phyloP scores from a whole-genome alignment of 2,888 invertebrate species.

The Aporophyla lueneburgensis region DNA sequence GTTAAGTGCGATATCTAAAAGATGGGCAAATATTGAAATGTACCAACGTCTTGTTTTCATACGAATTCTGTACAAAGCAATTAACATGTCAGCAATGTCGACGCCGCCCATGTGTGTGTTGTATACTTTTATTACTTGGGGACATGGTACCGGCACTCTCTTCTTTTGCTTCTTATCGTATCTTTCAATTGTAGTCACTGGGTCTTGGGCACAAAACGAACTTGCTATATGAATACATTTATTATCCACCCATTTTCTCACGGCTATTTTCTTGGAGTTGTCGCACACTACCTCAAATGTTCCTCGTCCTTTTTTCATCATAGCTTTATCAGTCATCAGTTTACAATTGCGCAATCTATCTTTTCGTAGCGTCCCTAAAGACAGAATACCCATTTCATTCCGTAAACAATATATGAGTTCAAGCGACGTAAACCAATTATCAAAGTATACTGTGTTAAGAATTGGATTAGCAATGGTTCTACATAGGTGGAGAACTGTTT shows the following conservation, averaged over 20 bases:
- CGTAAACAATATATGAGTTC: conserved; percentile 13
- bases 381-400: conserved; percentile 1
- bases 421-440: conserved; percentile 15
- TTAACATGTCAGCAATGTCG: neutral
- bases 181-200: neutral
- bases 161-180: neutral
- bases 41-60: too few species aligned
- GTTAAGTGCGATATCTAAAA: too few species aligned
- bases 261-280: neutral
- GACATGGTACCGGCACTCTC: conserved; percentile 4
- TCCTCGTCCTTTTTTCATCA: conserved; percentile 8
- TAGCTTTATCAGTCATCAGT: conserved; percentile 4
- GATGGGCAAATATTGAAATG: too few species aligned
- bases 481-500: conserved; percentile 10
- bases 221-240: conserved; percentile 9
- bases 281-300: conserved; percentile 6
- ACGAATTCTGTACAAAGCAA: neutral
- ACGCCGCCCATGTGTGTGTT: conserved; percentile 4
- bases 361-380: conserved; percentile 4
- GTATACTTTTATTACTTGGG: conserved; percentile 20
- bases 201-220: conserved; percentile 3
- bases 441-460: conserved; percentile 6
- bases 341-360: conserved; percentile 12
- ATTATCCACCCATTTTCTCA: neutral
- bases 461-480: conserved; percentile 13